Conservation (phyloP, 2,797 vertebrate genomes). For the Schizopygopsis pylzovi region DNA sequence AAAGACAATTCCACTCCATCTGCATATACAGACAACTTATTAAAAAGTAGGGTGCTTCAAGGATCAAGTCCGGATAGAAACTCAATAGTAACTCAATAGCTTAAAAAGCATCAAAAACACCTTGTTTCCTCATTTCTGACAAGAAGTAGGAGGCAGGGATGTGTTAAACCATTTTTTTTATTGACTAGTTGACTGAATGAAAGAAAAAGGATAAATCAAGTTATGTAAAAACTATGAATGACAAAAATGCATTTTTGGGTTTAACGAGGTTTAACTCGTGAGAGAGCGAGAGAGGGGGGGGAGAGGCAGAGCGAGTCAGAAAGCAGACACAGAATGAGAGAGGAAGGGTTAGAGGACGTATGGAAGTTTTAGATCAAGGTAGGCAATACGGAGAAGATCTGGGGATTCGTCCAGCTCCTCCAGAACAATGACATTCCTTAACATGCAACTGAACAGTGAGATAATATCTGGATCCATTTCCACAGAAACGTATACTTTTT, state of each 20-base stretch:
- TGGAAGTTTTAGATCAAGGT: constrained; percentile 73
- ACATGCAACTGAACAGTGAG: constrained; percentile 66
- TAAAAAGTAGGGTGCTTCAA: constrained; percentile 32
- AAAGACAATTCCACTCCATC: neutral
- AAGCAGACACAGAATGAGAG: constrained; percentile 38
- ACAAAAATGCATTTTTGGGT: constrained; percentile 75
- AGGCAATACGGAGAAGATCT: constrained; percentile 71
- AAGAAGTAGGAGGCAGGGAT: neutral
- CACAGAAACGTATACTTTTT: constrained; percentile 40
- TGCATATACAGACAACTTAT: neutral
- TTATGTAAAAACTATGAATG: constrained; percentile 68
- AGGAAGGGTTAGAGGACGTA: constrained; percentile 48
- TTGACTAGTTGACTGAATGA: constrained; percentile 4
- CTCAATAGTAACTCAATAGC: neutral
- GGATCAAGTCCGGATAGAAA: neutral
- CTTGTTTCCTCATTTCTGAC: neutral
- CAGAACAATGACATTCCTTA: constrained; percentile 67
- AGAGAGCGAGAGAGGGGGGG: constrained; percentile 52
- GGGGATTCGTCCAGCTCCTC: constrained; percentile 68
- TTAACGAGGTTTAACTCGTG: constrained; percentile 68
- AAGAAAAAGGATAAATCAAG: constrained; percentile 19
- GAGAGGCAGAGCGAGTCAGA: constrained; percentile 46
- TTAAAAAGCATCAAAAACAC: neutral
- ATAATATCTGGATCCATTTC: constrained; percentile 65
- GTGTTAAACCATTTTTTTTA: neutral